phyloP scores from a whole-genome alignment of 1,140 invertebrate species.

The Drosophila albomicans region DNA sequence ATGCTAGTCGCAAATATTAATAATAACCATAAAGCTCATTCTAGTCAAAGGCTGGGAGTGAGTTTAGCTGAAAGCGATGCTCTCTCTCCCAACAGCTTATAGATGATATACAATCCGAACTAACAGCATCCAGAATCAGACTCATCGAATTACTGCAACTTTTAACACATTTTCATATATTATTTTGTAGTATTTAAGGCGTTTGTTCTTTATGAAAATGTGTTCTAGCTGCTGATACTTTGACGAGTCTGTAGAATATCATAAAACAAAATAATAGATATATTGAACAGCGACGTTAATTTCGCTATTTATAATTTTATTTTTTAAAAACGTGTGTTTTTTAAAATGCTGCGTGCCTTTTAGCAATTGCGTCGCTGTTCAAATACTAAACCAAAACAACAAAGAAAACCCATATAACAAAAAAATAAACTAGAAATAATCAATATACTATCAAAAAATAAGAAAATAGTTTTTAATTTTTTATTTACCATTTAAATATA shows the following conservation, averaged over 20 bases:
- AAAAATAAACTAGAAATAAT: conserved; percentile 15
- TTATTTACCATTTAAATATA: conserved; percentile 47
- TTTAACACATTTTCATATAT: conserved; percentile 46
- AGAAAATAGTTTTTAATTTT: conserved; percentile 55
- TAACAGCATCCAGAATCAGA: conserved; percentile 27
- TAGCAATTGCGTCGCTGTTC: conserved; percentile 69
- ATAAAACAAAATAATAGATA: conserved; percentile 25
- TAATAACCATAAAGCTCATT: conserved; percentile 48
- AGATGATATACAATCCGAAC: conserved; percentile 39
- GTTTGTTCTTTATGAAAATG: conserved; percentile 63
- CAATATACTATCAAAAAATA: conserved; percentile 24
- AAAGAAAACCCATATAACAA: conserved; percentile 7
- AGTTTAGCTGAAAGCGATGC: neutral
- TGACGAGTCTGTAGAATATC: conserved; percentile 8
- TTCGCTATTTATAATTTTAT: conserved; percentile 76
- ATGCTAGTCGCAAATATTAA: conserved; percentile 63
- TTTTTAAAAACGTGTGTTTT: conserved; percentile 83
- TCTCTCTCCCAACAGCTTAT: neutral
- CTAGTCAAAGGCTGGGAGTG: conserved; percentile 61
- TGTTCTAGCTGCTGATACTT: neutral
- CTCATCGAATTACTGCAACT: conserved; percentile 1
- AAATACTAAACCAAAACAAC: conserved; percentile 13
- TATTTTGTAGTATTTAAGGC: conserved; percentile 79
- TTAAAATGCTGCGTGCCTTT: conserved; percentile 84
- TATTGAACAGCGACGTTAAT: conserved; percentile 41